Evolutionary conservation across 2,888 invertebrate genomes (phyloP), one percentile per base, ranked within the genome.

Genomic region (Epinotia demarniana): DNA sequence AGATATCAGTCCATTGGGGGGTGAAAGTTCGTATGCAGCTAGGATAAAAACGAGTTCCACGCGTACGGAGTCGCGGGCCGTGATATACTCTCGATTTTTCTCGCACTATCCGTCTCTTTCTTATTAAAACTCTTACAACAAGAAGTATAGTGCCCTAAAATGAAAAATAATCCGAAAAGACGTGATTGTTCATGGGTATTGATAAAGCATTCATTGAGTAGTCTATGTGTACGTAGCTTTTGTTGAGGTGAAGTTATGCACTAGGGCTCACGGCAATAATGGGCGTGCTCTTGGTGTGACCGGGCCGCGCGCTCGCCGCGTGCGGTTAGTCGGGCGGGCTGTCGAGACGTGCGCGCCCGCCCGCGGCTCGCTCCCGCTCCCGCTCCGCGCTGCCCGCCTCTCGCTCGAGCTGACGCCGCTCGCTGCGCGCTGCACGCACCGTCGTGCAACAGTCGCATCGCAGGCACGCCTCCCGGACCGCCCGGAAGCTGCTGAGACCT

Each of bases 281-380:
- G 80, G 80, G 85, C 85, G 86, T 85, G 84, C 81, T 80, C 64
- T 39, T 49, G 63, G 55, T 60, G 33, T 57, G 67, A 58, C 68
- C 53, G 57, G 69, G 73, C 63, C 39, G 60, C 16, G 72, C 74
- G 76, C 79, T 78, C 79, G 79, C 79, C 79, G 78, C 80, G 79
- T 79, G 78, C 72, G 80, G 80, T 77, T 83, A 84, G 86, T 82
- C 84, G 87, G 88, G 90, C 89, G 87, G 88, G 88, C 84, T 85
- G 85, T 78, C 72, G 83, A 77, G 77, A 77, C 78, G 81, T 80
- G 84, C 83, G 83, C 81, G 80, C 83, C 85, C 87, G 85, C 85
- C 86, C 85, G 84, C 80, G 77, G 79, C 78, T 73, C 77, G 68
- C 82, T 67, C 55, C 67, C 77, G 79, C 79, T 80, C 73, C 77